phyloP scores from a whole-genome alignment of 2,113 vertebrate genomes.

The Apaloderma vittatum region DNA sequence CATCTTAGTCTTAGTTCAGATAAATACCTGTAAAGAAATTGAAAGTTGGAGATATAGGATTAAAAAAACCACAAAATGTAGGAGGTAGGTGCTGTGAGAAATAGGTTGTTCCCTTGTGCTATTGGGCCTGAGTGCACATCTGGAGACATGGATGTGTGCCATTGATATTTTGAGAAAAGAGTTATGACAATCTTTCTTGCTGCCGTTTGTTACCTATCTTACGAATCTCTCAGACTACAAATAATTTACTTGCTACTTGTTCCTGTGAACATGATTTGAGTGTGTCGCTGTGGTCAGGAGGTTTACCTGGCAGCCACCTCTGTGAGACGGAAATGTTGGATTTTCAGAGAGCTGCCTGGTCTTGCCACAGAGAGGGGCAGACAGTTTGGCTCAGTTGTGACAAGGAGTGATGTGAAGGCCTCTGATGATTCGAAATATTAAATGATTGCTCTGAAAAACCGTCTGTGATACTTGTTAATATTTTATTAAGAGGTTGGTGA shows the following conservation, averaged over 20 bases:
- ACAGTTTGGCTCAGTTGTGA: neutral
- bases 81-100: neutral
- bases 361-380: rapidly evolving
- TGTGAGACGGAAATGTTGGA: neutral
- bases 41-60: neutral
- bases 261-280: neutral
- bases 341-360: neutral
- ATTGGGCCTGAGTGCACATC: neutral
- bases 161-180: neutral
- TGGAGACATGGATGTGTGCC: neutral
- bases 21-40: neutral
- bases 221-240: neutral
- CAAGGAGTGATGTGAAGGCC: neutral
- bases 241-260: neutral
- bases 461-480: neutral
- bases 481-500: neutral
- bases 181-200: neutral
- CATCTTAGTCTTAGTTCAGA: neutral
- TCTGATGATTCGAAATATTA: constrained; percentile 1
- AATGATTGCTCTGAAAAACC: neutral
- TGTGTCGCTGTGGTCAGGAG: neutral
- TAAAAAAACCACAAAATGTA: neutral
- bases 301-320: neutral
- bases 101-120: neutral
- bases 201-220: neutral